phyloP scores from a whole-genome alignment of 1,140 invertebrate genomes.

The Ladona fulva region DNA sequence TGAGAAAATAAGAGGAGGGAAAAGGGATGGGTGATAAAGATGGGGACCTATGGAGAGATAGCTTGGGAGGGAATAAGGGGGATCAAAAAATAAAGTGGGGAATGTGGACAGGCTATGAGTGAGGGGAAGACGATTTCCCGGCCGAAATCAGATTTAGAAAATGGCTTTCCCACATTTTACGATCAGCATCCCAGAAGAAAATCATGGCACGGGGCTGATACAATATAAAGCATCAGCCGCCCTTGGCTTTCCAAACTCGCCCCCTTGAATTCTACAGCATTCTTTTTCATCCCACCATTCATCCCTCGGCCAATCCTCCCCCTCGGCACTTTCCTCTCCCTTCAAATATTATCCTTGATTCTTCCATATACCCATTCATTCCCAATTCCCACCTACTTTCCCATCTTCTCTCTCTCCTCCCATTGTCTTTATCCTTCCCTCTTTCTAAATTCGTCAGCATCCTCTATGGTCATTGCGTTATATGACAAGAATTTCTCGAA shows the following conservation, averaged over 20 bases:
- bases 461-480: no score
- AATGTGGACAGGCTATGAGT: not conserved
- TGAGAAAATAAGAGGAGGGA: not conserved
- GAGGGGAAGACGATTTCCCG: not conserved
- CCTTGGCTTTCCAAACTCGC: not conserved
- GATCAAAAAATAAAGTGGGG: not conserved
- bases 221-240: not conserved
- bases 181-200: not conserved
- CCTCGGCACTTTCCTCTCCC: not conserved
- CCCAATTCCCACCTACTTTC: not conserved
- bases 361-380: not conserved
- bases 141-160: conserved; percentile 1
- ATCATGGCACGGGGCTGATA: conserved; percentile 7
- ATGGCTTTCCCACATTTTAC: conserved; percentile 4
- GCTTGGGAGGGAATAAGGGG: not conserved
- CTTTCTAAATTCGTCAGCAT: no score
- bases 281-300: not conserved
- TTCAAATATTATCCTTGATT: not conserved
- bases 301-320: not conserved
- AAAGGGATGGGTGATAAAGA: not conserved
- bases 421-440: no score
- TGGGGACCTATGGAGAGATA: not conserved
- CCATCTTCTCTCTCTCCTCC: not conserved
- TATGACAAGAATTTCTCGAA: no score
- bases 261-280: not conserved